Base-by-base conservation (phyloP, 2,888 invertebrate species). In the Opisthograptis luteolata region DNA sequence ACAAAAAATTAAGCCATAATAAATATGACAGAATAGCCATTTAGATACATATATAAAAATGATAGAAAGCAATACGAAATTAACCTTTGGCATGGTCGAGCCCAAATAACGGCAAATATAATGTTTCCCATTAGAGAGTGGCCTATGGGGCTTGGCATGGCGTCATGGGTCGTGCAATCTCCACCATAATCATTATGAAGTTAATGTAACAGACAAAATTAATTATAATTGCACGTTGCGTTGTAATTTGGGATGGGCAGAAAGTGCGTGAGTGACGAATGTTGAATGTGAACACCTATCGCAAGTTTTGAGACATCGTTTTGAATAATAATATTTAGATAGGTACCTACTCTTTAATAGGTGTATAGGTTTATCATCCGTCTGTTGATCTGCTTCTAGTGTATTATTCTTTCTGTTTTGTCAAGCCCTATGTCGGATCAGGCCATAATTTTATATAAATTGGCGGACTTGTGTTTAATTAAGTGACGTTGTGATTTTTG, bases 221-320 rank as follows among this genome's bases (percentile, higher is more conserved):
- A 79, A 79, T 81, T 83, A 75, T 84, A 82, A 84, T 82, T 79
- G 76, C 70, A 74, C 63, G 73, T 68, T 73, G 52, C 44, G 46
- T 30, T 51, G 39, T 22, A 13, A 30, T 52, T 50, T 55, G 31
- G 49, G 43, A 56, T 49, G 43, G 42, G 31, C 37, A 47, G 54
- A 41, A 36, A 45, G 44, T 34, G 24, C 34, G 44, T 40, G 9
- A n/a, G n/a, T n/a, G n/a, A n/a, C n/a, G n/a, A n/a, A n/a, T n/a
- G n/a, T n/a, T n/a, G n/a, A 49, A 25, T 17, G n/a, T 28, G n/a
- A 3, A 22, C 6, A 35, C 10, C 8, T 17, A 39, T 17, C 9
- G 12, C 43, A 48, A 56, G 15, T 22, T 48, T n/a, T n/a, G n/a
- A n/a, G n/a, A n/a, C n/a, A n/a, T n/a, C n/a, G n/a, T n/a, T n/a